Evolutionary conservation across 1,140 invertebrate species (phyloP), one percentile per base, ranked within the genome.

Genomic region (Drosophila lini): DNA sequence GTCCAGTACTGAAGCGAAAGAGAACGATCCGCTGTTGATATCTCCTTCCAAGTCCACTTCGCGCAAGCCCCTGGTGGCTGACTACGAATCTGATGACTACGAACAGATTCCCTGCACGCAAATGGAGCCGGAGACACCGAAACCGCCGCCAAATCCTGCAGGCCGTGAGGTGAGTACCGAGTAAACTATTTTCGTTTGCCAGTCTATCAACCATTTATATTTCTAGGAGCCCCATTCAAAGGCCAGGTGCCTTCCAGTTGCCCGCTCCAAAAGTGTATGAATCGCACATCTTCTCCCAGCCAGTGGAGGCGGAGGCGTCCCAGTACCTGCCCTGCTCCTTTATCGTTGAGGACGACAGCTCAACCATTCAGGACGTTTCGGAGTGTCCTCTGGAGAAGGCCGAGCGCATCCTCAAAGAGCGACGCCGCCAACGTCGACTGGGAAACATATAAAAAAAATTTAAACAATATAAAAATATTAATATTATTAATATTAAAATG

Each of bases 161-260:
- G 67, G 94, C 94, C 19, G 77, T 94, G 3, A 94, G 92, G 94
- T 94, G 85, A 81, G 90, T 69, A 5, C 7, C 2, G 0, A 11
- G 3, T 6, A 9, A 28, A 13, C 1, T 22, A 3, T 5, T 28
- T 41, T 52, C 3, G 11, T 10, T 59, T 53, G 1, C 28, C 0
- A 25, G 1, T 15, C 19, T 0, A 16, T 2, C 11, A 32, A 28
- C 10, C 2, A 31, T 32, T 47, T n/a, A 16, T 25, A 3, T 47
- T 47, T 53, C 3, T 13, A 92, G 90, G 41, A 92, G 91, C 64
- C 90, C 90, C 1, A 34, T 78, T 10, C 53, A 64, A 31, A 61
- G 82, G n/a, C 80, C 80, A 34, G 83, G 88, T 7, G 80, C 67
- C 53, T 92, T 92, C 52, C 91, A 91, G 59, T 84, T 92, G n/a